These are phyloP conservation scores for Dendrocincla tyrannina DNA, from an alignment of 2,797 vertebrate species.

Conservation along the genomic window DNA sequence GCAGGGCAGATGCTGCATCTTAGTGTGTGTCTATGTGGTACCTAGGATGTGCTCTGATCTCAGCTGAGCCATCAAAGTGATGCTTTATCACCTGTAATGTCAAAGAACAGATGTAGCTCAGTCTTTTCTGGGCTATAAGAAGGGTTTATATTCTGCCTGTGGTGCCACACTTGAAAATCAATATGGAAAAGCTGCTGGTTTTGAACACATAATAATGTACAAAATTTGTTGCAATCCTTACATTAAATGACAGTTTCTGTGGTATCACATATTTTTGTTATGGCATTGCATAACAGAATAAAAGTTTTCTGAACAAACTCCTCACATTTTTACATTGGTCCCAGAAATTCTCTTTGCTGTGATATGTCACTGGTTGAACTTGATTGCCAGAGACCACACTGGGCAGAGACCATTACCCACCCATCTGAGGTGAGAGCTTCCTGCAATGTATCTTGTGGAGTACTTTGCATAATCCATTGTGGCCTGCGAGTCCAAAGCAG, in stretches of 20 bases:
- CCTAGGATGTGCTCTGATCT: slow-evolving; percentile 50
- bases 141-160: slow-evolving; percentile 40
- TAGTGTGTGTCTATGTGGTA: slow-evolving; percentile 31
- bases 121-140: slow-evolving; percentile 2
- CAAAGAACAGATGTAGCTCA: slow-evolving; percentile 61
- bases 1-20: slow-evolving; percentile 58
- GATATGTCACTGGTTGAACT: background rate
- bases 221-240: background rate
- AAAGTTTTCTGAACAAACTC: background rate
- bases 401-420: background rate
- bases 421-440: background rate
- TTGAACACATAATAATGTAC: background rate
- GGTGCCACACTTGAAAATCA: slow-evolving; percentile 36
- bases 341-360: background rate
- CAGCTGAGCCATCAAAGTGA: slow-evolving; percentile 57
- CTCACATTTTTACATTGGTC: background rate
- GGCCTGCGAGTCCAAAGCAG: background rate
- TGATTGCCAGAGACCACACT: background rate
- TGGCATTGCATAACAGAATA: background rate
- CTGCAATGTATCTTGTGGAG: background rate
- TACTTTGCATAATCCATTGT: background rate
- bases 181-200: slow-evolving; percentile 10
- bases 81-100: slow-evolving; percentile 64
- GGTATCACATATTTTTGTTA: background rate
- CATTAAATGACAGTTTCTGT: background rate